Base-by-base conservation (phyloP, 2,888 invertebrate species). In the Corythucha ciliata region DNA sequence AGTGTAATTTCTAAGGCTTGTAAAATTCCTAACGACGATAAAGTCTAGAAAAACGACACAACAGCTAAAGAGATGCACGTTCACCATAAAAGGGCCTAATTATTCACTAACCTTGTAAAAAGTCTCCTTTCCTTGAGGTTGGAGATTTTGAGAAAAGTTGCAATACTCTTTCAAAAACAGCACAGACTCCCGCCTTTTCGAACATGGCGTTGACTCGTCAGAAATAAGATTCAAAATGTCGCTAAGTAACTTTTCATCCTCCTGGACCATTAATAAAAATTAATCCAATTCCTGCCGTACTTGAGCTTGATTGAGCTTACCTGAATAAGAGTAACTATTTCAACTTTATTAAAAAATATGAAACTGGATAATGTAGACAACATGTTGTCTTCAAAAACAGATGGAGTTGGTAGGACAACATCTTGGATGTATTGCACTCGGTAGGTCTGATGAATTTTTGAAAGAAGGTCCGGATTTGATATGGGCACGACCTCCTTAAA, bases 311-410 rank as follows among this genome's bases (percentile, higher is more conserved):
- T 37, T 37, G 10, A 6, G 36, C 20, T 61, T 62, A 77, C 77
- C 71, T 76, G 75, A 69, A 98, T 88, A 66, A 93, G 78, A 62
- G 89, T 92, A 62, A 98, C 96, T 72, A 98, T 99, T 76, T 98
- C 97, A 68, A 96, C 91, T 75, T 99, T 97, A 74, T 96, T 97
- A 74, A 98, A 98, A 77, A 94, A 98, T 72, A 99, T 91, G 76
- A 97, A 97, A 76, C 94, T 96, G 68, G 89, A 91, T 65, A 99
- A 75, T 55, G 94, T 92, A 65, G 93, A 94, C 59, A 98, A 78
- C 80, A 97, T 83, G 70, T 97, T 98, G 70, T 99, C 99, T 69
- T 99, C 99, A 71, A 97, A 98, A 63, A 99, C 90, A 61, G 94
- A 94, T 10, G 98, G 97, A 42, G 97, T 92, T 21, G 98, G 98